phyloP scores from a whole-genome alignment of 2,888 invertebrate genomes.

The Diogma glabrata region DNA sequence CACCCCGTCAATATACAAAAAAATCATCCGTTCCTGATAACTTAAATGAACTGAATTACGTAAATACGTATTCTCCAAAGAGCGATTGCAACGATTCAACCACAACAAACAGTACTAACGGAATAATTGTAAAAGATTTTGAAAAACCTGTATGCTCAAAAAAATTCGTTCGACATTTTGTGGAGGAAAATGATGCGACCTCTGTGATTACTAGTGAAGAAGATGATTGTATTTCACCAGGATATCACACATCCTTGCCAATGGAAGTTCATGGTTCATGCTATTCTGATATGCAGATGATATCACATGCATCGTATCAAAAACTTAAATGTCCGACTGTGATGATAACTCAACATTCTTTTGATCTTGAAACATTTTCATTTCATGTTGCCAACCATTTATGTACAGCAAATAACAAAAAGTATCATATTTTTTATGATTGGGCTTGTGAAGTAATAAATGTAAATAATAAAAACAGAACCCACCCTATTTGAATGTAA shows the following conservation, averaged over 20 bases:
- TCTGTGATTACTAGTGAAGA: slow-evolving; percentile 38
- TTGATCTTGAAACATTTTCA: slow-evolving; percentile 36
- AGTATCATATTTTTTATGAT: slow-evolving; percentile 36
- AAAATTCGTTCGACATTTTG: slow-evolving; percentile 33
- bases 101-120: background rate
- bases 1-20: slow-evolving; percentile 6
- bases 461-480: slow-evolving; percentile 19
- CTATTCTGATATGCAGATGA: slow-evolving; percentile 38
- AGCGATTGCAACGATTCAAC: no score
- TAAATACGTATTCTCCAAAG: background rate
- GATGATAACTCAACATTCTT: slow-evolving; percentile 35
- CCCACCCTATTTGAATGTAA: no score
- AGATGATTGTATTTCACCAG: slow-evolving; percentile 37
- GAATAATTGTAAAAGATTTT: background rate
- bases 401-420: slow-evolving; percentile 36
- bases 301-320: slow-evolving; percentile 34
- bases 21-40: background rate
- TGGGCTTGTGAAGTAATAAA: slow-evolving; percentile 36
- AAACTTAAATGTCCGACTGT: slow-evolving; percentile 32
- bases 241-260: slow-evolving; percentile 35
- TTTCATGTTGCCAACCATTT: slow-evolving; percentile 35
- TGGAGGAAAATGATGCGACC: slow-evolving; percentile 37
- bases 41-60: background rate
- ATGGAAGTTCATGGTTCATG: slow-evolving; percentile 37
- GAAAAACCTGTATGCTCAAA: slow-evolving; percentile 36